phyloP scores from a whole-genome alignment of 2,888 invertebrate species.

The Drosophila flavopinicola region DNA sequence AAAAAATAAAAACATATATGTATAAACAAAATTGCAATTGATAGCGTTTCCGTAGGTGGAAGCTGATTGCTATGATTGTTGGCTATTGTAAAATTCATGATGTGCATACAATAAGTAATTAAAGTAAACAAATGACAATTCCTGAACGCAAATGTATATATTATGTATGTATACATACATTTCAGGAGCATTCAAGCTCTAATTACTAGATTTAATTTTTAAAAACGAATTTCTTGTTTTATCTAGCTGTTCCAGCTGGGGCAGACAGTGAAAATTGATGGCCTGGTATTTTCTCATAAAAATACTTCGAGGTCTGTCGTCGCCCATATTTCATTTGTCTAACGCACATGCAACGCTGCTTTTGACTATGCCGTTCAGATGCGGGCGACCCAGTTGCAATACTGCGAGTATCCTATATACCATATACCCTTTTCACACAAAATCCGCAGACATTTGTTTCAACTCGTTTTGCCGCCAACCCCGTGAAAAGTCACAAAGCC shows the following conservation, averaged over 20 bases:
- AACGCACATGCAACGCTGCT: constrained; percentile 25
- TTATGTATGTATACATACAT: neutral
- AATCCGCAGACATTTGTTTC: constrained; percentile 51
- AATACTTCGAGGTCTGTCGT: constrained; percentile 17
- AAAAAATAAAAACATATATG: neutral
- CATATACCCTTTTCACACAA: constrained; percentile 53
- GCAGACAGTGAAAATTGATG: constrained; percentile 21
- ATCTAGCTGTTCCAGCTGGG: neutral
- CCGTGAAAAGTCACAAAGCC: constrained; percentile 65
- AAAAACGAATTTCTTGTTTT: neutral
- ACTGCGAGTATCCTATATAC: constrained; percentile 39
- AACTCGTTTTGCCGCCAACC: constrained; percentile 44
- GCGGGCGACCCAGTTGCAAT: constrained; percentile 51
- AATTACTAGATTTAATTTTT: constrained; percentile 29
- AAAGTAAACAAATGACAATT: neutral
- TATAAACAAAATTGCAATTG: constrained; percentile 17
- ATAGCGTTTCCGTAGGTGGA: constrained; percentile 6
- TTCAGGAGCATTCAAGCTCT: neutral
- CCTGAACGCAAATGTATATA: neutral
- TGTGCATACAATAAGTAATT: constrained; percentile 14
- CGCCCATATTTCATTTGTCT: constrained; percentile 46
- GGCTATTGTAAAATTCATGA: constrained; percentile 15
- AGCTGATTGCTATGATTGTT: constrained; percentile 18
- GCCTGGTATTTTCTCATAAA: constrained; percentile 26
- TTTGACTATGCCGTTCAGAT: no score